A percentile compares a stretch with the other conserved stretches of the same genome.
Evolutionary conservation across 2,888 invertebrate species (phyloP).

Genomic region (Nemotelus nigrinus): DNA sequence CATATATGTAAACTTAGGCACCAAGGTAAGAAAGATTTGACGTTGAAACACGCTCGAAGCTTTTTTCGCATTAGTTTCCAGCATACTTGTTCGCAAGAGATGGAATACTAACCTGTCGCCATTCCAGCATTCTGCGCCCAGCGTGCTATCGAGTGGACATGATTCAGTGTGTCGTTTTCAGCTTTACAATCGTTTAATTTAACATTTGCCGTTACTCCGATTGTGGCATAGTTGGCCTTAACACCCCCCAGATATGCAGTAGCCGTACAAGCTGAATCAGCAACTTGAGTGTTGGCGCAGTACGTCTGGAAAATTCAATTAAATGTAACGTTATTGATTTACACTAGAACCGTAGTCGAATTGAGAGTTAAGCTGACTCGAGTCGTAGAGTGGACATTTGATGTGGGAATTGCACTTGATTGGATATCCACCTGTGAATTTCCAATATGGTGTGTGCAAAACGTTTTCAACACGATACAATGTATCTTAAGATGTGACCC

Average conservation of each 20-base stretch:
- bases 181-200: slow-evolving; percentile 73
- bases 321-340: slow-evolving; percentile 25
- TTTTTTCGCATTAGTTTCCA: background rate
- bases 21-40: no score
- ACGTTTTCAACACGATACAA: background rate
- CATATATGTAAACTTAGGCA: no score
- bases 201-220: slow-evolving; percentile 78
- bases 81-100: background rate
- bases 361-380: no score
- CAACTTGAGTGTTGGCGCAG: slow-evolving; percentile 80
- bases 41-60: no score
- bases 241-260: slow-evolving; percentile 84
- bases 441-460: background rate
- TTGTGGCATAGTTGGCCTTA: slow-evolving; percentile 80
- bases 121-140: slow-evolving; percentile 77
- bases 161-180: slow-evolving; percentile 69
- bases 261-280: slow-evolving; percentile 86
- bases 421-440: background rate
- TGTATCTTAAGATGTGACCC: no score
- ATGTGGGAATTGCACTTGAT: background rate
- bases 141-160: slow-evolving; percentile 74
- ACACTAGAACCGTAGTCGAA: background rate
- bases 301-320: slow-evolving; percentile 70
- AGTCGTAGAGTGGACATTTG: background rate
- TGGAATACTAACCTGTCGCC: slow-evolving; percentile 66